phyloP scores from a whole-genome alignment of 2,113 vertebrate species.

The Pteropus alecto region DNA sequence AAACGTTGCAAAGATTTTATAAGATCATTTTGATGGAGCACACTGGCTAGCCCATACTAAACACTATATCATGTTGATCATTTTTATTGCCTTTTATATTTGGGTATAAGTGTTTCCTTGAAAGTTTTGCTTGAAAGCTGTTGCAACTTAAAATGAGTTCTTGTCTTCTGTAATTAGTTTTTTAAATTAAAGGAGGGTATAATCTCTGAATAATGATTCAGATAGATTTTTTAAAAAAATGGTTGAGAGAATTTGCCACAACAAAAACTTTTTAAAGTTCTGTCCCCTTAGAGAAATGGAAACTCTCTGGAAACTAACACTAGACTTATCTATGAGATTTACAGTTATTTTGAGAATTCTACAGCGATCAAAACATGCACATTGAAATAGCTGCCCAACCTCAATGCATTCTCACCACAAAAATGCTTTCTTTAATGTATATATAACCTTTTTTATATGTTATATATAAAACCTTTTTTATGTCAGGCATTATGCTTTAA shows the following conservation, averaged over 20 bases:
- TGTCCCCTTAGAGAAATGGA: neutral
- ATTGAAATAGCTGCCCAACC: neutral
- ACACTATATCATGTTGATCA: neutral
- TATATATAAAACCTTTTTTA: neutral
- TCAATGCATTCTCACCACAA: neutral
- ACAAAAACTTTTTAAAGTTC: neutral
- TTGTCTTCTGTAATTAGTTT: neutral
- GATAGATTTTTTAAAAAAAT: neutral
- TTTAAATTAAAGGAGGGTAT: neutral
- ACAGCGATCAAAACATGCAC: neutral
- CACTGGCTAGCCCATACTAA: neutral
- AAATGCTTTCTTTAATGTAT: neutral
- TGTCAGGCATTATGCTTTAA: neutral
- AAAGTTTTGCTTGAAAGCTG: neutral
- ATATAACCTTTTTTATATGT: neutral
- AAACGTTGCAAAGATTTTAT: neutral
- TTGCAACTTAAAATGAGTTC: neutral
- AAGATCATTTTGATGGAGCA: neutral
- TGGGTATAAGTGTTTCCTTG: neutral
- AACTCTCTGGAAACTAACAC: neutral
- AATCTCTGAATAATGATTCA: neutral
- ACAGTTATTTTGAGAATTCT: neutral
- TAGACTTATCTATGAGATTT: neutral
- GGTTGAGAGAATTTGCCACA: neutral
- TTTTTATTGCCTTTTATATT: neutral